phyloP scores from a whole-genome alignment of 1,140 invertebrate species.

The Papilio glaucus region DNA sequence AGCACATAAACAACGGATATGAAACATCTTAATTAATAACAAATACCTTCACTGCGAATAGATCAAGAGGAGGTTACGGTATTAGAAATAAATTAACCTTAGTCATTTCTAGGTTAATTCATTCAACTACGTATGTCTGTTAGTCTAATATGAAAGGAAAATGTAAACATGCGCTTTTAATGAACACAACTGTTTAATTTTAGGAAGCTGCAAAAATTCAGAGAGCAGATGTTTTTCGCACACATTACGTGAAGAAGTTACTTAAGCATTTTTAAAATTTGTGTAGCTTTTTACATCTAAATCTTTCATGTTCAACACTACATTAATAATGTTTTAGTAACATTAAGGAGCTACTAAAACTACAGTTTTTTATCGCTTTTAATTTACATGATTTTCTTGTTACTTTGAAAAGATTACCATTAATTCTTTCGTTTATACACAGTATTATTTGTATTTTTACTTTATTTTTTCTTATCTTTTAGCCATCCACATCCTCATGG shows the following conservation, averaged over 20 bases:
- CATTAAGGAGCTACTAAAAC: not conserved
- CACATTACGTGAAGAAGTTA: not conserved
- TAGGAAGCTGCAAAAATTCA: not conserved
- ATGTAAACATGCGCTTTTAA: not conserved
- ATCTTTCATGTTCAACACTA: constrained; percentile 14
- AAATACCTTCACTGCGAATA: constrained; percentile 5
- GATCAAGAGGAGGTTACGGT: not conserved
- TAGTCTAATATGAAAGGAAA: constrained; percentile 2
- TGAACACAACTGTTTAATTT: not conserved
- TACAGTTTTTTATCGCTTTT: not conserved
- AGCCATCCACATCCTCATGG: no score
- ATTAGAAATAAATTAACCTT: not conserved
- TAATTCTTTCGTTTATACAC: no score
- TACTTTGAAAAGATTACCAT: no score
- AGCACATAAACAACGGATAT: not conserved
- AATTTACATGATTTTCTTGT: not conserved
- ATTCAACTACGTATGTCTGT: not conserved
- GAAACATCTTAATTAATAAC: not conserved
- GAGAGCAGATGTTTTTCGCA: constrained; percentile 9
- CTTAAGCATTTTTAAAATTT: constrained; percentile 4
- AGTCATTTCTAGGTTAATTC: constrained; percentile 17
- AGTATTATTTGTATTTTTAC: no score
- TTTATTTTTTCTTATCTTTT: no score
- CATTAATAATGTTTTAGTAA: not conserved
- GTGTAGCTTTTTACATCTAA: not conserved